Conservation (phyloP, 2,113 vertebrate species). For the Epinephelus cyanopodus region DNA sequence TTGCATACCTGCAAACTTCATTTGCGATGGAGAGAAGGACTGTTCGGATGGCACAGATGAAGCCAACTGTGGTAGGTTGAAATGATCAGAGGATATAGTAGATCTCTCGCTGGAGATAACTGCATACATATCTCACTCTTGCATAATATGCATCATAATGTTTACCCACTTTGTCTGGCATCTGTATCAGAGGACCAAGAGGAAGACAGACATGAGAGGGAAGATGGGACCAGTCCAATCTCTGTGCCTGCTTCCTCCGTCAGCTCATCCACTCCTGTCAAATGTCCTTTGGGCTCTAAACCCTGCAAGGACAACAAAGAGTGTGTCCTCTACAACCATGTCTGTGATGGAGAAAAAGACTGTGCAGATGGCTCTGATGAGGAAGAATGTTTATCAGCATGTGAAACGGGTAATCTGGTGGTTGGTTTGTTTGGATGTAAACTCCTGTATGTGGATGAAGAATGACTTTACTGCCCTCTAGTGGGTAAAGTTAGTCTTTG, state of each 20-base stretch:
- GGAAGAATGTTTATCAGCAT: constrained; percentile 65
- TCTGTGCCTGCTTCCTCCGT: neutral
- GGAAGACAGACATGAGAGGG: neutral
- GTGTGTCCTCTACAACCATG: constrained; percentile 81
- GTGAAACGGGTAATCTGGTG: constrained; percentile 64
- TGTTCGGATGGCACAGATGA: constrained; percentile 88
- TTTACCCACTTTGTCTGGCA: neutral
- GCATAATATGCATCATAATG: neutral
- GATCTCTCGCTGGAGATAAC: neutral
- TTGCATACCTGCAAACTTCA: constrained; percentile 86
- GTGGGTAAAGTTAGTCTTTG: neutral
- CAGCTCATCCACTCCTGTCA: constrained; percentile 57
- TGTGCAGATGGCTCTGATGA: constrained; percentile 91
- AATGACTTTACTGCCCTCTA: constrained; percentile 39
- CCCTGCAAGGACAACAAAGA: constrained; percentile 73
- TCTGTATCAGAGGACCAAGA: constrained; percentile 39
- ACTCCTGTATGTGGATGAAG: accelerated
- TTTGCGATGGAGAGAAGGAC: constrained; percentile 87
- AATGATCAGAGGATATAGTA: neutral
- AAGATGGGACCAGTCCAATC: neutral
- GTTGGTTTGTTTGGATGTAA: too few relatives aligned
- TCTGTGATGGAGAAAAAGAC: constrained; percentile 88
- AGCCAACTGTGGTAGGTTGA: constrained; percentile 71
- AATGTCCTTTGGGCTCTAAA: constrained; percentile 60
- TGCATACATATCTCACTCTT: neutral